phyloP scores from a whole-genome alignment of 92 coral and sea anemone species.

The Umimayanthus chanpuru region DNA sequence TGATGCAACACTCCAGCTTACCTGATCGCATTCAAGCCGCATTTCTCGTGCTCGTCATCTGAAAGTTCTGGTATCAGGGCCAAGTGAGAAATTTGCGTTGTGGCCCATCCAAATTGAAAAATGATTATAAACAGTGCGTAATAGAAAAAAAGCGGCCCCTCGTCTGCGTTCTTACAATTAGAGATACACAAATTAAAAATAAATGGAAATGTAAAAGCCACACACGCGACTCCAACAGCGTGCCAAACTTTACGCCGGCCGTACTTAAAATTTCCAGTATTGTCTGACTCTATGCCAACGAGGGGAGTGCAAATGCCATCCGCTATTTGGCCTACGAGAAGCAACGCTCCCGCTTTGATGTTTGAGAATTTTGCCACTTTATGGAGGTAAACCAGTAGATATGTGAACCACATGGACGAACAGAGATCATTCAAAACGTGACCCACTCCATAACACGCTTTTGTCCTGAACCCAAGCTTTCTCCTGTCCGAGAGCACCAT shows the following conservation, averaged over 20 bases:
- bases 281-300: constrained; percentile 97
- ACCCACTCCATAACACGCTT: constrained; percentile 89
- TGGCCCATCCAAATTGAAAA: constrained; percentile 99
- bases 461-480: constrained; percentile 41
- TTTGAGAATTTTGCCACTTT: constrained; percentile 80
- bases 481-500: background rate
- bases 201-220: constrained; percentile 88
- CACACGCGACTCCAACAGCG: constrained; percentile 86
- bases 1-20: constrained; percentile 11
- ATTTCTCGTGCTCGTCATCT: constrained; percentile 71
- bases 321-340: constrained; percentile 88
- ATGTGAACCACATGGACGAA: constrained; percentile 97
- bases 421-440: constrained; percentile 93
- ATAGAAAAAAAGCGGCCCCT: constrained; percentile 73
- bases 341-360: constrained; percentile 77
- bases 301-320: constrained; percentile 94
- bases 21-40: constrained; percentile 90
- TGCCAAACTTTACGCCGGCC: constrained; percentile 96
- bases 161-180: constrained; percentile 61
- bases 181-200: constrained; percentile 81
- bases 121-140: constrained; percentile 85
- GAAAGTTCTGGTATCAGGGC: constrained; percentile 94
- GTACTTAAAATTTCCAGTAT: constrained; percentile 75
- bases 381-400: constrained; percentile 85
- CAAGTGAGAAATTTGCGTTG: constrained; percentile 96